Evolutionary conservation across 2,888 invertebrate genomes (phyloP).

Genomic region (Pseudococcus longispinus): DNA sequence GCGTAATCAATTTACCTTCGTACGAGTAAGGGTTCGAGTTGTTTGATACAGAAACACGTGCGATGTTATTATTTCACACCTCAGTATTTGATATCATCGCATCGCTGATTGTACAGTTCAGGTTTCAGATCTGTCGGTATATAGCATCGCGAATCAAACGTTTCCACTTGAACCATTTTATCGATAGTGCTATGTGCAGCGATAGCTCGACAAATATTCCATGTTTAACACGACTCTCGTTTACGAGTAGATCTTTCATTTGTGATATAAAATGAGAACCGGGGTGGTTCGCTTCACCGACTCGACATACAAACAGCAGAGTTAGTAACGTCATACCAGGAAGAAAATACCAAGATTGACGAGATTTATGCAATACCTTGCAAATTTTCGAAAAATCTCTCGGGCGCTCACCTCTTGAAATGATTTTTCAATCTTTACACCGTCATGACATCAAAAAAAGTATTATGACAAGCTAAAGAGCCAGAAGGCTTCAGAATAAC

Average conservation of each 20-base stretch:
- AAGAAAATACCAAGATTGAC: no score
- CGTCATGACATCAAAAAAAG: no score
- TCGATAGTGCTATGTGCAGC: background rate
- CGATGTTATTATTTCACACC: conserved; percentile 4
- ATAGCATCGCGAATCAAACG: background rate
- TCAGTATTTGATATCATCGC: background rate
- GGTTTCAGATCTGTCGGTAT: background rate
- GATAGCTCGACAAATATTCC: background rate
- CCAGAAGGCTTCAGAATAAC: no score
- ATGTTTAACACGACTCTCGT: background rate
- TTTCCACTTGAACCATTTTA: background rate
- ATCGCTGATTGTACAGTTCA: background rate
- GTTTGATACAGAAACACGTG: background rate
- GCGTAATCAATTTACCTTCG: background rate
- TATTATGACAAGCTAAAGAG: no score
- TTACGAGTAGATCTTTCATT: background rate
- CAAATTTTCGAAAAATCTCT: no score
- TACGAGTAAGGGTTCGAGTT: background rate
- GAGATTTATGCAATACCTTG: no score
- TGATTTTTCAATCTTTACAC: no score
- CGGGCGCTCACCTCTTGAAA: no score
- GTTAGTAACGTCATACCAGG: no score
- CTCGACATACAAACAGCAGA: no score
- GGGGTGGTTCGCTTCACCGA: background rate
- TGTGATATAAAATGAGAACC: background rate